Evolutionary conservation across 2,797 vertebrate species (phyloP).

Genomic region (Lates japonicus): DNA sequence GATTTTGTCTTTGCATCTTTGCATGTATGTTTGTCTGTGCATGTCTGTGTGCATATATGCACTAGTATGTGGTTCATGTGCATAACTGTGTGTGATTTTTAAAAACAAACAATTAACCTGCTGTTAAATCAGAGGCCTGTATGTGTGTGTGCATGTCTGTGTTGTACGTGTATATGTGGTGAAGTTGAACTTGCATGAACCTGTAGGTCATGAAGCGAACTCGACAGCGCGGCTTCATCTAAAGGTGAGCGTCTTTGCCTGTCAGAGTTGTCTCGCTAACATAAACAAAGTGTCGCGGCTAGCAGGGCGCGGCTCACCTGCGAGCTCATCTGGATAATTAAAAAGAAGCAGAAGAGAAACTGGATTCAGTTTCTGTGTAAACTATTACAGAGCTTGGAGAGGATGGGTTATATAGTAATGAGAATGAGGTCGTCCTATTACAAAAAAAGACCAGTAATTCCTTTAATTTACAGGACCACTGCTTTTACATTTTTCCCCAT

Average conservation of each 20-base stretch:
- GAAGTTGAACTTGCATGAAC: slow-evolving; percentile 52
- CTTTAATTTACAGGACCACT: no score
- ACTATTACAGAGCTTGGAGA: neutral
- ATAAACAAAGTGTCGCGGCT: slow-evolving; percentile 48
- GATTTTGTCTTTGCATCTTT: neutral
- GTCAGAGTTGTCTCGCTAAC: slow-evolving; percentile 31
- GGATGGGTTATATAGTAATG: neutral
- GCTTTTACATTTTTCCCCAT: no score
- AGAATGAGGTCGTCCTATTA: neutral
- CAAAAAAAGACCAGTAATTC: neutral
- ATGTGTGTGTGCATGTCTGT: slow-evolving; percentile 8
- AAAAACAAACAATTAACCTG: neutral
- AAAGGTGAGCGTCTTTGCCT: slow-evolving; percentile 27
- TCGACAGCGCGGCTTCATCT: slow-evolving; percentile 4
- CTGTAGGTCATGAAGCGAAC: slow-evolving; percentile 9
- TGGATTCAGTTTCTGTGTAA: slow-evolving; percentile 33
- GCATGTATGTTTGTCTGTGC: no score
- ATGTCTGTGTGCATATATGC: neutral
- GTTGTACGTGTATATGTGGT: neutral
- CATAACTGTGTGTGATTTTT: neutral
- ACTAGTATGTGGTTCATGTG: neutral
- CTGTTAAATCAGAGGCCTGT: slow-evolving; percentile 11
- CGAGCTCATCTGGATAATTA: neutral
- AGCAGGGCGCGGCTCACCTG: slow-evolving; percentile 39
- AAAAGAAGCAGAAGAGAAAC: slow-evolving; percentile 26